These are phyloP conservation scores for Endomychus coccineus DNA, from an alignment of 2,888 invertebrate genomes.

Conservation along the genomic window DNA sequence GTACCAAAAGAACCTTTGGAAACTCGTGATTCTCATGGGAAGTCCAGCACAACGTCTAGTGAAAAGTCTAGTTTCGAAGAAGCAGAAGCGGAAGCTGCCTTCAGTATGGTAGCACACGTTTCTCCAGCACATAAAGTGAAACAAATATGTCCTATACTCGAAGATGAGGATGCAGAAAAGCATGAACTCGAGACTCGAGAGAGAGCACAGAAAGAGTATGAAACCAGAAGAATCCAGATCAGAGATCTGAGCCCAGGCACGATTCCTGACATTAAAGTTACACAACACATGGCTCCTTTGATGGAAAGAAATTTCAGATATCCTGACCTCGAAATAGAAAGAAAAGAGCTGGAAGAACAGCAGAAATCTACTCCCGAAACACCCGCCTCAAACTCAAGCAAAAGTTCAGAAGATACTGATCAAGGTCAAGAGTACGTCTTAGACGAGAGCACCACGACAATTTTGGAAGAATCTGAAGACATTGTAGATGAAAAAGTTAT, in stretches of 20 bases:
- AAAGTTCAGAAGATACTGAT: constrained; percentile 58
- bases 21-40: constrained; percentile 39
- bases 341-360: constrained; percentile 36
- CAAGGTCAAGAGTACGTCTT: constrained; percentile 57
- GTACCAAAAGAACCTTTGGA: constrained; percentile 30
- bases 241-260: constrained; percentile 55
- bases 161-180: constrained; percentile 48
- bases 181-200: constrained; percentile 46
- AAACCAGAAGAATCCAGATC: constrained; percentile 43
- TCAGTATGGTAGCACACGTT: constrained; percentile 45
- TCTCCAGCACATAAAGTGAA: constrained; percentile 44
- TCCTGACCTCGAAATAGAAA: constrained; percentile 45
- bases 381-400: constrained; percentile 56
- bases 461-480: constrained; percentile 50
- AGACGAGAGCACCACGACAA: constrained; percentile 50
- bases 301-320: constrained; percentile 43
- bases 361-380: constrained; percentile 50
- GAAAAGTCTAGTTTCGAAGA: constrained; percentile 45
- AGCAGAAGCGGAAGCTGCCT: constrained; percentile 47
- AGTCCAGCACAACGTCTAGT: constrained; percentile 39
- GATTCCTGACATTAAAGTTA: constrained; percentile 56
- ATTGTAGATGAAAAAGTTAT: constrained; percentile 38
- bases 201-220: constrained; percentile 36
- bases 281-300: constrained; percentile 51
- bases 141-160: constrained; percentile 44